These are phyloP conservation scores for Smittia sp. DNA, from an alignment of 2,888 invertebrate species.

Conservation along the genomic window DNA sequence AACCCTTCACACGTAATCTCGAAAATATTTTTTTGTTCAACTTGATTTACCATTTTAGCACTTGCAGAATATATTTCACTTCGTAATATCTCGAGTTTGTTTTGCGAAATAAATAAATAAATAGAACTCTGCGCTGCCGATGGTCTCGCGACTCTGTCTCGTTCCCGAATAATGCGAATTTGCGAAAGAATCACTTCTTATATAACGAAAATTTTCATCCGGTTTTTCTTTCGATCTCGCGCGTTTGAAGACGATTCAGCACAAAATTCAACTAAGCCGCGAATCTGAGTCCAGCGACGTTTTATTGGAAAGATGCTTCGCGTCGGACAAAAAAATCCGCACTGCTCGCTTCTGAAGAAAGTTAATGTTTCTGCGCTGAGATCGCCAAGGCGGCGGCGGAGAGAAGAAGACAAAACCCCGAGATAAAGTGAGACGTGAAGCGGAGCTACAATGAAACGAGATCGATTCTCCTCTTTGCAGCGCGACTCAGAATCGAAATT, in stretches of 20 bases:
- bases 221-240: slow-evolving; percentile 29
- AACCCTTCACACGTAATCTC: too few species aligned
- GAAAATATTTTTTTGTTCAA: too few species aligned
- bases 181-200: slow-evolving; percentile 38
- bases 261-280: background rate
- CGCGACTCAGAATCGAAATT: too few species aligned
- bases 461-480: too few species aligned
- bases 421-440: background rate
- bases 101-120: too few species aligned
- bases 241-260: background rate
- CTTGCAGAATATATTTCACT: too few species aligned
- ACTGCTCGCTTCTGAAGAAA: slow-evolving; percentile 16
- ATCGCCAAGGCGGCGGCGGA: background rate
- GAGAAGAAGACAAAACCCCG: background rate
- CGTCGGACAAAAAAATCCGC: slow-evolving; percentile 28
- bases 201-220: slow-evolving; percentile 36
- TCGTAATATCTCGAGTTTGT: too few species aligned
- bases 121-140: background rate
- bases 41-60: too few species aligned
- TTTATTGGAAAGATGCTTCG: slow-evolving; percentile 19
- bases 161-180: slow-evolving; percentile 28
- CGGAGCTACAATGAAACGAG: background rate
- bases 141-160: slow-evolving; percentile 16
- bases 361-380: slow-evolving; percentile 2
- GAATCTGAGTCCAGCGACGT: slow-evolving; percentile 3